phyloP scores from a whole-genome alignment of 2,113 vertebrate genomes.

The Calyptommatus sinebrachiatus region DNA sequence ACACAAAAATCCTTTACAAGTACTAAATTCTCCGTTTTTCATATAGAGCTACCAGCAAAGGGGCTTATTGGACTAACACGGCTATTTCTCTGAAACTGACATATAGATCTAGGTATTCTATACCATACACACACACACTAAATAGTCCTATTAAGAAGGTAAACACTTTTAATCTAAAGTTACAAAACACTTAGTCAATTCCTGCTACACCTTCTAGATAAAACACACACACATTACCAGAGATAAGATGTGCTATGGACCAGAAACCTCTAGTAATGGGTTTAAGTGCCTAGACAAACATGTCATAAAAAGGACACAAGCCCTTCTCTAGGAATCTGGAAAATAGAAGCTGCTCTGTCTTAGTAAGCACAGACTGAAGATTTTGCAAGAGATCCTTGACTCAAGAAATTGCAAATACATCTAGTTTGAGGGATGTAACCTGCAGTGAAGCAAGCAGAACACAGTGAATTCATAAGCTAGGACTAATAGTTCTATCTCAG shows the following conservation, averaged over 20 bases:
- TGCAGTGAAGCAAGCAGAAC: rapidly evolving
- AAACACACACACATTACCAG: background rate
- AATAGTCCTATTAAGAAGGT: conserved; percentile 11
- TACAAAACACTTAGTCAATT: background rate
- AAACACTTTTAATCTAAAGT: background rate
- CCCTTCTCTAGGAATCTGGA: conserved; percentile 28
- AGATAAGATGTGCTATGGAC: conserved; percentile 30
- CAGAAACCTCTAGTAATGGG: conserved; percentile 47
- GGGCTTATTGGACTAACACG: no score
- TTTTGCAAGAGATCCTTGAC: conserved; percentile 6
- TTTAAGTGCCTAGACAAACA: conserved; percentile 11
- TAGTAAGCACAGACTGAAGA: conserved; percentile 1
- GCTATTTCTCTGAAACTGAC: no score
- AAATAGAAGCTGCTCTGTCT: conserved; percentile 20
- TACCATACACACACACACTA: conserved; percentile 10
- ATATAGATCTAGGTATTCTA: background rate
- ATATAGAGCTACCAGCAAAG: conserved; percentile 26
- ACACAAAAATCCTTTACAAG: no score
- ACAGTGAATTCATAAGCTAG: conserved; percentile 20
- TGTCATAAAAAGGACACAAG: conserved; percentile 42
- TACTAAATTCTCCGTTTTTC: background rate
- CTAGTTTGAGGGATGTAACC: background rate
- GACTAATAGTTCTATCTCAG: background rate
- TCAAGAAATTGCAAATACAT: background rate
- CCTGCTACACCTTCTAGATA: background rate